These are phyloP conservation scores for Chaetodon auriga DNA, from an alignment of 2,113 vertebrate species.

Conservation along the genomic window DNA sequence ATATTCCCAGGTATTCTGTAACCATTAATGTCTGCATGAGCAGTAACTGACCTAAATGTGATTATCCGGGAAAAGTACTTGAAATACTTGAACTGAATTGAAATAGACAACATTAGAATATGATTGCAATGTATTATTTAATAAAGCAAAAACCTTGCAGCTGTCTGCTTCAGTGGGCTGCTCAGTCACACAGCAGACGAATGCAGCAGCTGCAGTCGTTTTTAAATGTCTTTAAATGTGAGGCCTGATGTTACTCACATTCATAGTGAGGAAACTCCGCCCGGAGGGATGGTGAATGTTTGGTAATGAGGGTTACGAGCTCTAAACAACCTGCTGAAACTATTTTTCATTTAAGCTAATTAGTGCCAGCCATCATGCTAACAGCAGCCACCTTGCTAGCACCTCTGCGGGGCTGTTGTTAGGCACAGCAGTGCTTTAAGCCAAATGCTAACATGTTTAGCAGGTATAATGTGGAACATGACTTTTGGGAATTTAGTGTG, in stretches of 20 bases:
- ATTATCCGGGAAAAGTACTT: neutral
- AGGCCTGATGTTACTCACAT: neutral
- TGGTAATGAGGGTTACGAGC: neutral
- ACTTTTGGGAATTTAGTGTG: neutral
- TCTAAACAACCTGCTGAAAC: neutral
- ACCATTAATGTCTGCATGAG: neutral
- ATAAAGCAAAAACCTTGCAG: constrained; percentile 34
- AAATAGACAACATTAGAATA: constrained; percentile 17
- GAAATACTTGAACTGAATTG: neutral
- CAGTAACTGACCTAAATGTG: constrained; percentile 1
- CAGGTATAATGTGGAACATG: neutral
- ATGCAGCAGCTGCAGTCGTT: neutral
- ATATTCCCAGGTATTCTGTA: constrained; percentile 3
- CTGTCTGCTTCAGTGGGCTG: constrained; percentile 17
- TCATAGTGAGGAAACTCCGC: neutral
- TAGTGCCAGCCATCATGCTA: neutral
- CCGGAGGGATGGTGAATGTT: constrained; percentile 5
- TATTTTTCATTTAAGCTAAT: neutral
- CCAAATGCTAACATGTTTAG: neutral
- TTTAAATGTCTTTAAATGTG: neutral
- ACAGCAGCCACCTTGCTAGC: neutral
- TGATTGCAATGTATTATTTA: constrained; percentile 42
- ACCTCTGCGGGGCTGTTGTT: no score
- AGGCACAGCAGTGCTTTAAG: no score
- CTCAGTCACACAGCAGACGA: constrained; percentile 12